Evolutionary conservation across 2,888 invertebrate species (phyloP).

Genomic region (Cosmia pyralina): DNA sequence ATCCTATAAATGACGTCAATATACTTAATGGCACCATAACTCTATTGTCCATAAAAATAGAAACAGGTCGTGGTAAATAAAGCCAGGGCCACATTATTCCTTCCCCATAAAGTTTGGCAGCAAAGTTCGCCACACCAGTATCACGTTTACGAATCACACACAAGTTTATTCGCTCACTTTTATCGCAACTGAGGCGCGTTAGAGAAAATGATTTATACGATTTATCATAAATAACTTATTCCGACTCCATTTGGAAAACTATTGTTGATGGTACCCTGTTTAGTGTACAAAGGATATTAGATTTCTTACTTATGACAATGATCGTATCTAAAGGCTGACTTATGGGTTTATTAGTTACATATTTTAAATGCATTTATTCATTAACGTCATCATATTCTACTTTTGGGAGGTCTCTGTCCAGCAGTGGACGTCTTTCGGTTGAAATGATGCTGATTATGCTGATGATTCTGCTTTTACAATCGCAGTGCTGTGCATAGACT

Average conservation of each 20-base stretch:
- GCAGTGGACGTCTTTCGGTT: too few relatives aligned
- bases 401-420: too few relatives aligned
- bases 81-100: constrained; percentile 61
- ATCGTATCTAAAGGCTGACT: constrained; percentile 29
- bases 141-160: constrained; percentile 86
- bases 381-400: background rate
- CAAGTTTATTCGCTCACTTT: constrained; percentile 88
- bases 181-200: constrained; percentile 85
- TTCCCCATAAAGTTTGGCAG: constrained; percentile 61
- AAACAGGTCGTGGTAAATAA: constrained; percentile 43
- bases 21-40: background rate
- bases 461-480: background rate
- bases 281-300: constrained; percentile 72
- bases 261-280: constrained; percentile 72
- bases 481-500: background rate
- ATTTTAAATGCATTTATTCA: background rate
- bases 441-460: too few relatives aligned
- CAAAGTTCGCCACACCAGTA: constrained; percentile 75
- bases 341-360: constrained; percentile 2
- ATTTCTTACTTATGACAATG: constrained; percentile 52
- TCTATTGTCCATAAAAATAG: constrained; percentile 21
- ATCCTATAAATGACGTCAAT: background rate
- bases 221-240: constrained; percentile 90
- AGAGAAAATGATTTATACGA: constrained; percentile 89
- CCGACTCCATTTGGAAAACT: constrained; percentile 83